Evolutionary conservation across 2,113 vertebrate genomes (phyloP).

Genomic region (Emydura subglobosa): DNA sequence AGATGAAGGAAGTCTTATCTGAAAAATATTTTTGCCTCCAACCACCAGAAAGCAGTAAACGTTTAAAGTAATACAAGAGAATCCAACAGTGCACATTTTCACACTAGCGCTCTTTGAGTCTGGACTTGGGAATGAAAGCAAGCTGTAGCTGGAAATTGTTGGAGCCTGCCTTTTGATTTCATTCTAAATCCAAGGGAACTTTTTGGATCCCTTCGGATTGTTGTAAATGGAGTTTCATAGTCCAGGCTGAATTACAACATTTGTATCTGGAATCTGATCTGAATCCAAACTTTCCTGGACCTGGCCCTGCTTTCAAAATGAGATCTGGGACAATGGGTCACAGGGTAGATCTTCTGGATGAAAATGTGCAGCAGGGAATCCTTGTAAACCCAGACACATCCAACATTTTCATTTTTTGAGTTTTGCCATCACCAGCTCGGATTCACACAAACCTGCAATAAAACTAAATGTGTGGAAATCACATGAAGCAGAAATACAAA

Average conservation of each 20-base stretch:
- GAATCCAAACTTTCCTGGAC: background rate
- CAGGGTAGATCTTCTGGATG: fast-evolving
- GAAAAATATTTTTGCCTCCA: no score
- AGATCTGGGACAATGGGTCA: fast-evolving
- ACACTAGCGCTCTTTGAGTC: background rate
- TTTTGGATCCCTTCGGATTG: background rate
- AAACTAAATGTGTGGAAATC: background rate
- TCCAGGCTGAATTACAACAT: no score
- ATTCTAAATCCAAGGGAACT: background rate
- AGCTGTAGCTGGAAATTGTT: background rate
- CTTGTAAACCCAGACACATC: fast-evolving
- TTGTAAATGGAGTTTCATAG: background rate
- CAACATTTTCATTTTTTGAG: fast-evolving
- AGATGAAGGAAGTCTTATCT: no score
- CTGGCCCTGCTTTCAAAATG: fast-evolving
- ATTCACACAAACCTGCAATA: background rate
- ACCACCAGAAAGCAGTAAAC: no score
- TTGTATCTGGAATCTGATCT: background rate
- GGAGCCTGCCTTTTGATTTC: background rate
- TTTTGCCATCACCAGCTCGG: background rate
- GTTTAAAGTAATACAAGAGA: background rate
- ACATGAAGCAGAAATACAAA: background rate
- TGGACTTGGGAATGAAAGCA: background rate
- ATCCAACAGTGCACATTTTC: background rate
- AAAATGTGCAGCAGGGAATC: background rate